These are phyloP conservation scores for Mystacornis crossleyi DNA, from an alignment of 2,113 vertebrate genomes.

Conservation along the genomic window DNA sequence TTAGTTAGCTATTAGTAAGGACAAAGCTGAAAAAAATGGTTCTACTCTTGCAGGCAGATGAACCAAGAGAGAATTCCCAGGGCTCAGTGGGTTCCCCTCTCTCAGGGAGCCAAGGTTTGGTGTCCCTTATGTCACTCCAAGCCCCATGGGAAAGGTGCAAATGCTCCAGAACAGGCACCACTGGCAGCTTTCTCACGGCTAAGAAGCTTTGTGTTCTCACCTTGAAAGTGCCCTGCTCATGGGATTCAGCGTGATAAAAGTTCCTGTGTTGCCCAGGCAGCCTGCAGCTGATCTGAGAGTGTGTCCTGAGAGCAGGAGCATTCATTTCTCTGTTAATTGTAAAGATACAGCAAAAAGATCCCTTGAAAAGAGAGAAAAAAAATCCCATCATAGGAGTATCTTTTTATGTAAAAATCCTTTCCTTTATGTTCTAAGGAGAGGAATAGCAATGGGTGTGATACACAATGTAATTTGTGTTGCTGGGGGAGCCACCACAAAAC, in stretches of 20 bases:
- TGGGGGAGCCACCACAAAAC: not conserved
- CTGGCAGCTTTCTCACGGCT: not conserved
- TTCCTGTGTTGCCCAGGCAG: not conserved
- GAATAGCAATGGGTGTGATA: not conserved
- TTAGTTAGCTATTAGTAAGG: not conserved
- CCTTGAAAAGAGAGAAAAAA: not conserved
- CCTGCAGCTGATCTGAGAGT: not conserved
- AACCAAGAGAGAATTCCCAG: not conserved
- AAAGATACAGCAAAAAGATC: not conserved
- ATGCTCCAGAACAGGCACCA: not conserved
- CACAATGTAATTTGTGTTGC: not conserved
- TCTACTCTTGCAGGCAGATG: not conserved
- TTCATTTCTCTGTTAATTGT: not conserved
- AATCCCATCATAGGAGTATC: fast-evolving
- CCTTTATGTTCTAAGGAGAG: not conserved
- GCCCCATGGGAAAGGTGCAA: not conserved
- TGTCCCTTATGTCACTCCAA: not conserved
- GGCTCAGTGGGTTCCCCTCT: not conserved
- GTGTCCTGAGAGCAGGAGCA: not conserved
- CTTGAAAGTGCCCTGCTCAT: not conserved
- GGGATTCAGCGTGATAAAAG: not conserved
- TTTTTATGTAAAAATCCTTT: not conserved
- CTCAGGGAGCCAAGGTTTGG: not conserved
- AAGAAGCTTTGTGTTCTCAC: not conserved
- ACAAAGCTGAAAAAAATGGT: fast-evolving